Base-by-base conservation (phyloP, 1,140 invertebrate species). In the Parasteatoda tepidariorum region DNA sequence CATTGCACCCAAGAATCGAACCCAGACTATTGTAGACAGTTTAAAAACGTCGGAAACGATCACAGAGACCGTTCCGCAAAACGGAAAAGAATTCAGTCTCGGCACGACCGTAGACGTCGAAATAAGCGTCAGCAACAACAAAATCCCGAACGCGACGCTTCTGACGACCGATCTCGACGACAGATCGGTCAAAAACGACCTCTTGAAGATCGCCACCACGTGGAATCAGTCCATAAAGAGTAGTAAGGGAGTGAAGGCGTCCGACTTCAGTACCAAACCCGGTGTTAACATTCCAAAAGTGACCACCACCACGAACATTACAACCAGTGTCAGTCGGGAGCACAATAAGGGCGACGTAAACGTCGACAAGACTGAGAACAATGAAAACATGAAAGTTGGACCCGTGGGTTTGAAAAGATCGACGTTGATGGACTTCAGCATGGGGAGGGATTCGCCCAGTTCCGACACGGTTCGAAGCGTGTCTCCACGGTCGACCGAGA, bases 151-250 rank as follows among this genome's bases (percentile, higher is more conserved):
- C 7, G 28, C n/a, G 7, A 61, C 54, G 15, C 34, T 70, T 4
- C 41, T 83, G 22, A 82, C 79, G 5, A 67, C 71, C 34, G 26
- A 66, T 24, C 66, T 70, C 33, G 34, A 22, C 11, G 30, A 66
- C 31, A 62, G n/a, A 24, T 31, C 68, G 0, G 30, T 66, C 2
- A 83, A 67, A 24, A 83, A 74, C 31, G 81, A 83, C 15, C 38
- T 74, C 3, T 55, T 83, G 48, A 83, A 83, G 34, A 83, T 83
- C n/a, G 81, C 81, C n/a, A 74, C 81, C 5, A 66, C 81, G 3
- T 83, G 68, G 81, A 83, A 83, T 57, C 81, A 83, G 15, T 83
- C 81, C 13, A 55, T 83, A 11, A 73, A 64, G 28, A 48, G 38
- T n/a, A 81, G 54, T 18, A 81, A 81, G 15, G 68, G 28, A 22